Evolutionary conservation across 1,140 invertebrate genomes (phyloP).

Genomic region (Pseudachorutes palmiensis): DNA sequence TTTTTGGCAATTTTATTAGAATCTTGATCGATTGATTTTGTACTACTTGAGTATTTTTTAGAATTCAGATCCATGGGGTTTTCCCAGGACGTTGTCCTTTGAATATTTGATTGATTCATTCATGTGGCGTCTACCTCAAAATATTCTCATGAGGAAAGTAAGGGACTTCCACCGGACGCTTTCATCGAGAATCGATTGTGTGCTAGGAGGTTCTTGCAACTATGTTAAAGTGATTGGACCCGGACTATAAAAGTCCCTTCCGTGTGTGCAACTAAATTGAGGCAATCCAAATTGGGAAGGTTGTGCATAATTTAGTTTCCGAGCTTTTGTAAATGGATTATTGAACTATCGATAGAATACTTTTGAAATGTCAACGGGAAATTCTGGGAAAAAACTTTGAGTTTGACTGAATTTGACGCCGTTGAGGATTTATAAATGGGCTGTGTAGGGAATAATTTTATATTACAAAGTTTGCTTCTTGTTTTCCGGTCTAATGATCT

Average conservation of each 20-base stretch:
- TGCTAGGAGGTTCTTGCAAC: neutral
- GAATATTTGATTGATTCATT: no score
- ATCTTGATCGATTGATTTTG: no score
- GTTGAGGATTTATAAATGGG: no score
- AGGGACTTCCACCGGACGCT: no score
- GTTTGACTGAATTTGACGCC: no score
- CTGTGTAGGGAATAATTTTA: neutral
- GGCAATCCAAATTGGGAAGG: constrained; percentile 14
- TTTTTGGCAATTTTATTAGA: no score
- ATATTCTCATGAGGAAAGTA: no score
- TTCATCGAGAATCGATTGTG: neutral
- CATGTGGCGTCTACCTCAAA: no score
- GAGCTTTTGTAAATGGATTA: neutral
- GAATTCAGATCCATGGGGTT: no score
- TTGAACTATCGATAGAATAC: constrained; percentile 4
- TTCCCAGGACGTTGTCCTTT: no score
- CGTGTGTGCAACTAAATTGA: neutral
- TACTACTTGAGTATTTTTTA: no score
- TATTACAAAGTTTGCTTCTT: neutral
- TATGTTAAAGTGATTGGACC: neutral
- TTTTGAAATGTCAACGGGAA: neutral
- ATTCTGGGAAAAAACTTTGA: no score
- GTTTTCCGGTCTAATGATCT: neutral
- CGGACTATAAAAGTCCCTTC: neutral
- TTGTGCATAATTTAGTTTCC: neutral